Base-by-base conservation (phyloP, 2,888 invertebrate genomes). In the Hemaris fuciformis region DNA sequence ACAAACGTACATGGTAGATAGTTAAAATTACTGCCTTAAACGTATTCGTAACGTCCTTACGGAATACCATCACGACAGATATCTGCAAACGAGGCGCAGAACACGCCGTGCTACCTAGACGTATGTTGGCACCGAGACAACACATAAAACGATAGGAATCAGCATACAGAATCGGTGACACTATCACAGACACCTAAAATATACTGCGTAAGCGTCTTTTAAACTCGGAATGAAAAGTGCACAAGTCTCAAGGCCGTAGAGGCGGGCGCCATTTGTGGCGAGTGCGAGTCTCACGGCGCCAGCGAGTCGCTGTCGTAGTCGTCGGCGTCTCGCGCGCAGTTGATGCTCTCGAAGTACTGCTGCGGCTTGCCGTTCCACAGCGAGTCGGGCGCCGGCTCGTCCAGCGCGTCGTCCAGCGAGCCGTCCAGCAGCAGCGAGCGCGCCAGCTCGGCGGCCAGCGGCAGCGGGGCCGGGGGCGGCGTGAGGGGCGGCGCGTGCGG, bases 311-410 rank as follows among this genome's bases (percentile, higher is more conserved):
- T 79, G 61, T 88, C 88, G 69, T 86, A 88, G 18, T 83, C 82
- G 20, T 71, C 71, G 7, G 59, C 66, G 58, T 68, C 67, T 18
- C 76, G 79, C 53, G 93, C 94, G 80, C 94, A 94, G 64, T 86
- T 80, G 83, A 96, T 95, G 83, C 95, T 95, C 83, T 96, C 95
- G 79, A 95, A 95, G 81, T 94, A 95, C 62, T 87, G 89, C 77
- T 83, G 93, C 73, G 87, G 90, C 76, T 80, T 89, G 72, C 80
- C 92, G 81, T 85, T 91, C 95, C 93, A 95, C 75, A 93, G 89
- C 76, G 87, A 94, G 76, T 88, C 94, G 83, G 92, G 57, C 62
- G 87, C 79, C 61, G 80, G 70, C 73, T 69, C 79, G 3, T 71
- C 65, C 61, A 77, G 77, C 46, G 79, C 15, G 5, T n/a, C n/a